Conservation (phyloP, 2,797 vertebrate species). For the Prionace glauca region DNA sequence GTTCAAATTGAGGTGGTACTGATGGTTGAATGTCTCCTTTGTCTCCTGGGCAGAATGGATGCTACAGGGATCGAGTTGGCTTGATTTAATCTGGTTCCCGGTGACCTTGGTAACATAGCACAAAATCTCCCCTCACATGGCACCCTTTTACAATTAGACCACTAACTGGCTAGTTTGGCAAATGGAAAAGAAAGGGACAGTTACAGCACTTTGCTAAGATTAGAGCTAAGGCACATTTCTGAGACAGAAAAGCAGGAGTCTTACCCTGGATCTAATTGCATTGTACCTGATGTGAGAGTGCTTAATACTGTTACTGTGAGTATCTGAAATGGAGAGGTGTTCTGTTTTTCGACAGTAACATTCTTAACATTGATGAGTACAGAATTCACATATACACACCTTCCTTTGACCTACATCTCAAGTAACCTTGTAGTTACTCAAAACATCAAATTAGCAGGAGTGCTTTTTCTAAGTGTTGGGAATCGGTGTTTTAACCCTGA, state of each 20-base stretch:
- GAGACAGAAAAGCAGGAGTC: background rate
- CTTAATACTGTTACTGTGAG: background rate
- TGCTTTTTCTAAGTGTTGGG: background rate
- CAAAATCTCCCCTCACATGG: background rate
- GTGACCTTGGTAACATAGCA: background rate
- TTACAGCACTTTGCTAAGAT: background rate
- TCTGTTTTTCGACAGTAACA: background rate
- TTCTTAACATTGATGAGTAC: background rate
- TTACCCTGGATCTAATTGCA: background rate
- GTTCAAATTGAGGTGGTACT: background rate
- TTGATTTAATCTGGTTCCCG: background rate
- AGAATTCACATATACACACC: background rate
- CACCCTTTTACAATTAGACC: background rate
- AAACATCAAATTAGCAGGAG: background rate
- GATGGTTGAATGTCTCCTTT: background rate
- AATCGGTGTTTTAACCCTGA: background rate
- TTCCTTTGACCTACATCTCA: background rate
- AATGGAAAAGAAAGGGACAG: background rate
- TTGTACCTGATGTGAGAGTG: background rate
- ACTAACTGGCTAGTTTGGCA: background rate
- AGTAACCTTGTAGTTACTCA: background rate
- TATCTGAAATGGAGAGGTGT: background rate
- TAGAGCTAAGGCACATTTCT: background rate
- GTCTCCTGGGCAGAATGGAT: background rate
- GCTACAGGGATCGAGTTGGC: background rate